Base-by-base conservation (phyloP, 2,888 invertebrate genomes). In the Chirona hameri region DNA sequence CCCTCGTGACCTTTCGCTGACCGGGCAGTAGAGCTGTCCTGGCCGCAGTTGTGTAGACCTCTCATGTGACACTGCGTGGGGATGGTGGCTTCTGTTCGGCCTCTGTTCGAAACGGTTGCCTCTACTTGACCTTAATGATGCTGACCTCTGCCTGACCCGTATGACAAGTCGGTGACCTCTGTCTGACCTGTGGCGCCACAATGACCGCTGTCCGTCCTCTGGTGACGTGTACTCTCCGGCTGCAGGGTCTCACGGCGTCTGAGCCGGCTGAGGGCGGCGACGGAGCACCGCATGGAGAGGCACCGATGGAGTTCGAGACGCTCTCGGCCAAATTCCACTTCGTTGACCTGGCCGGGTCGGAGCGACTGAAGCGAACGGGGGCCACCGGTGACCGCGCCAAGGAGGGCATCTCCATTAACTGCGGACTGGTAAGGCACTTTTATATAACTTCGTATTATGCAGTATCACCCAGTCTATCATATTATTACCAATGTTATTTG, bases 371-470 rank as follows among this genome's bases (percentile, higher is more conserved):
- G 88, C 90, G 99, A 83, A 99, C 99, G 69, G 97, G 98, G 72
- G 99, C 99, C 3, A 98, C 98, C 0, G 99, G 99, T 0, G 98
- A 98, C 84, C 90, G 99, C 79, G 98, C 98, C 0, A 94, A 94
- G 86, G 99, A 99, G 89, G 98, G 99, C 46, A 99, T 99, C 87
- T 96, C 97, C 18, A 99, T 99, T 85, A 99, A 99, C 89, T 97
- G 97, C 88, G 99, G 99, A 21, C 90, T 99, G 86, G 92, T 92
- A 86, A 87, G 7, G 7, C 2, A 7, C 39, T 39, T 39, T 39
- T 7, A 5, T 39, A 39, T 7, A 5, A 7, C 2, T 39, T 39
- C 39, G n/a, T n/a, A n/a, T n/a, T n/a, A 39, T 39, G 39, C 39
- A 2, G 2, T 39, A 5, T 39, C 39, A 39, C 39, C 39, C 39